Evolutionary conservation across 2,888 invertebrate genomes (phyloP).

Genomic region (Scelioninae gen. 1): DNA sequence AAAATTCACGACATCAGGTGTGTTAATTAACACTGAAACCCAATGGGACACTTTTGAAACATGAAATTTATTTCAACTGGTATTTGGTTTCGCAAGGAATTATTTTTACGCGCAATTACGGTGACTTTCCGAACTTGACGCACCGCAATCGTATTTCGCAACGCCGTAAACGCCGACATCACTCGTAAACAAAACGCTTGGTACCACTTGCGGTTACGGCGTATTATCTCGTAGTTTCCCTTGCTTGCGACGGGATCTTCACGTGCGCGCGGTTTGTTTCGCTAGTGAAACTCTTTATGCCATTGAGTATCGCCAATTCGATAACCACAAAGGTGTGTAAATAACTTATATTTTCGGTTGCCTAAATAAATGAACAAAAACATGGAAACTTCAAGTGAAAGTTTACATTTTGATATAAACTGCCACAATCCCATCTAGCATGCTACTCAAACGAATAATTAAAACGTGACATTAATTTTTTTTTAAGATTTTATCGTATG

Average conservation of each 20-base stretch:
- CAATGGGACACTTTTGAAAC: background rate
- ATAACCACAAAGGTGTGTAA: slow-evolving; percentile 50
- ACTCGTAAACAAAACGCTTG: slow-evolving; percentile 68
- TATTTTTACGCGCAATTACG: slow-evolving; percentile 42
- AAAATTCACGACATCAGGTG: background rate
- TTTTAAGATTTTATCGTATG: slow-evolving; percentile 46
- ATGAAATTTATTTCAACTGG: no score
- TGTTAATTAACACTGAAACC: slow-evolving; percentile 1
- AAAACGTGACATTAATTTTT: slow-evolving; percentile 39
- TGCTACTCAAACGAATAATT: slow-evolving; percentile 11
- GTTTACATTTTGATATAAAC: slow-evolving; percentile 1
- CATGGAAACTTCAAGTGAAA: no score
- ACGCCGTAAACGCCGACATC: slow-evolving; percentile 69
- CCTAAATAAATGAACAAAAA: background rate
- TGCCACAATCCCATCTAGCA: background rate
- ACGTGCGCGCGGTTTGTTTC: slow-evolving; percentile 68
- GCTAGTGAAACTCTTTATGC: slow-evolving; percentile 45
- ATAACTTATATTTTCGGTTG: slow-evolving; percentile 20
- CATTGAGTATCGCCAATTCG: slow-evolving; percentile 36
- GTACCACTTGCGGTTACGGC: slow-evolving; percentile 64
- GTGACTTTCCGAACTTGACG: slow-evolving; percentile 51
- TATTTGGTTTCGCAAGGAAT: slow-evolving; percentile 18
- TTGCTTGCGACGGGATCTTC: slow-evolving; percentile 60
- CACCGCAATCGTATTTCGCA: slow-evolving; percentile 66
- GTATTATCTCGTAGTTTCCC: slow-evolving; percentile 64